A percentile compares a stretch with the other conserved stretches of the same genome.
These are phyloP conservation scores for Tipula vernalis DNA, from an alignment of 2,888 invertebrate species.

Conservation along the genomic window DNA sequence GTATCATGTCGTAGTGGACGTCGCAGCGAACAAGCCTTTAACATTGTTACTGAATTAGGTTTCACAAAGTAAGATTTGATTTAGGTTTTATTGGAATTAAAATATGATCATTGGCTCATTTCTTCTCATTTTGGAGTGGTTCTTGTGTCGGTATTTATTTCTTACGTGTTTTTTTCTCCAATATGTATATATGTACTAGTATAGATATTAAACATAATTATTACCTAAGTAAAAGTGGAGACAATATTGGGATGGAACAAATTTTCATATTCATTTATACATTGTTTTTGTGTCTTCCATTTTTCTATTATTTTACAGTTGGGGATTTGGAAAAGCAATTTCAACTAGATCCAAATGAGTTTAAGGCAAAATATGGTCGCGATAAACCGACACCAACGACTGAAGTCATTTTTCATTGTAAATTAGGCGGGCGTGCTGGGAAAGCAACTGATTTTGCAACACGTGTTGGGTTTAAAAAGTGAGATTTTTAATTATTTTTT, in stretches of 20 bases:
- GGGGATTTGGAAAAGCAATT: not conserved
- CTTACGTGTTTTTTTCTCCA: not conserved
- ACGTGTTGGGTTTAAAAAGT: slow-evolving; percentile 29
- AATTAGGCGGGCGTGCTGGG: slow-evolving; percentile 53
- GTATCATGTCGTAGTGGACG: slow-evolving; percentile 14
- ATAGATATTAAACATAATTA: not conserved
- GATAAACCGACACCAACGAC: slow-evolving; percentile 45
- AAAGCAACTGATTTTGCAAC: slow-evolving; percentile 45
- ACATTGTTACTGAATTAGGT: slow-evolving; percentile 11
- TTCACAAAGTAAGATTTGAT: slow-evolving; percentile 14
- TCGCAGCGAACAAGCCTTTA: slow-evolving; percentile 13
- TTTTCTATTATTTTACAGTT: not conserved
- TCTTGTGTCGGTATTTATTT: not conserved
- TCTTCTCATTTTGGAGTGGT: not conserved
- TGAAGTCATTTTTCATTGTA: slow-evolving; percentile 55
- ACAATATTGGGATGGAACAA: not conserved
- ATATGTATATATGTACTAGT: not conserved
- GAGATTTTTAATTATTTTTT: slow-evolving; percentile 14
- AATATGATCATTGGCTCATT: not conserved
- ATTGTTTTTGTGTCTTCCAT: not conserved
- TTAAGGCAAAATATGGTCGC: slow-evolving; percentile 34
- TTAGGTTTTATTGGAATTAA: not conserved
- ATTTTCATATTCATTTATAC: not conserved
- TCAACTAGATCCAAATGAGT: slow-evolving; percentile 20
- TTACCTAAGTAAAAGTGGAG: not conserved